Evolutionary conservation across 1,140 invertebrate genomes (phyloP), one percentile per base, ranked within the genome.

Genomic region (Anoplophora glabripennis): DNA sequence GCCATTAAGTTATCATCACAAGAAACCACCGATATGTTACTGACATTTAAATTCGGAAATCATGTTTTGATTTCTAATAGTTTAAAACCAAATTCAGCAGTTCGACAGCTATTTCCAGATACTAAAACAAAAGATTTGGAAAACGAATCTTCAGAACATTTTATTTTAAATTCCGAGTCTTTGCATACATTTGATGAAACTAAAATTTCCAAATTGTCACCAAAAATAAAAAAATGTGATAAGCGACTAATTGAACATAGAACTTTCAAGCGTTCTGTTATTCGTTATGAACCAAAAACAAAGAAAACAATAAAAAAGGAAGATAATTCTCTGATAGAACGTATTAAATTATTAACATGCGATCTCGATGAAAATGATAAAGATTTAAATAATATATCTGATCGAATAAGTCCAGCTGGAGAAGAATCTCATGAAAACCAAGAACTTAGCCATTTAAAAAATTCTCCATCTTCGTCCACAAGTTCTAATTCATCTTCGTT

Each of bases 341-440:
- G 89, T 44, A 92, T 92, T 54, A 84, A 88, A 40, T 85, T 89
- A 64, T 75, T 92, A 12, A 93, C 89, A 0, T 92, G 89, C 70
- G 87, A 90, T 60, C 86, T 91, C 42, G 88, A 89, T 52, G 88
- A 90, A 3, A 28, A 21, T 3, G 44, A 28, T 18, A 63, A 63
- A 45, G 66, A 71, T 38, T 54, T 68, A n/a, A 65, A 69, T 9
- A 66, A 68, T 17, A 68, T 63, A 52, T 59, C 64, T 14, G 59
- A 64, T 41, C 72, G 81, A 7, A 73, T 79, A 1, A 80, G 80
- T 65, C 80, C 82, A n/a, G 76, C 81, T 12, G 77, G 83, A 40
- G 76, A 81, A 71, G 75, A 81, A 76, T 71, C 68, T 66, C 78
- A 65, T 75, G 79, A 66, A 74, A 77, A 33, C 72, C 78, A 64